These are phyloP conservation scores for Drosophila emarginata DNA, from an alignment of 2,888 invertebrate genomes.

Conservation along the genomic window DNA sequence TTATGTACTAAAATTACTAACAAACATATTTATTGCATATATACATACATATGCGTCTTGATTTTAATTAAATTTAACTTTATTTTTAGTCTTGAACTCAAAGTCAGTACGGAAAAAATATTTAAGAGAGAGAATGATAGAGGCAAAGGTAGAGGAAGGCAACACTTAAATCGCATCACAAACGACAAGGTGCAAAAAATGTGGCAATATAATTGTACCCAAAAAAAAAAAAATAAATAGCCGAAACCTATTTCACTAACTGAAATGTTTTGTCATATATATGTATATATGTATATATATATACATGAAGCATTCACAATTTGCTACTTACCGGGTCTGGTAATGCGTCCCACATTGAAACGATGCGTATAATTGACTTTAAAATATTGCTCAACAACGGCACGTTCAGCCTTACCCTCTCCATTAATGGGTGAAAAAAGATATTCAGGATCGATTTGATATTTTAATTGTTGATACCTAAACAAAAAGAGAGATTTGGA, in stretches of 20 bases:
- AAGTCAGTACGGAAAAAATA: conserved; percentile 27
- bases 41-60: too few relatives aligned
- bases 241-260: conserved; percentile 50
- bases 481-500: conserved; percentile 16
- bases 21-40: conserved; percentile 46
- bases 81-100: conserved; percentile 39
- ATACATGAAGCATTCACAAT: conserved; percentile 1
- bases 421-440: conserved; percentile 95
- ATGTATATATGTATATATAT: too few relatives aligned
- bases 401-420: conserved; percentile 91
- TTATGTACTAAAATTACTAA: not conserved
- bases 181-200: conserved; percentile 35
- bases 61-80: conserved; percentile 13
- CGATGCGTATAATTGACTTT: conserved; percentile 93
- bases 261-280: conserved; percentile 37
- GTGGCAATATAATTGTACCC: conserved; percentile 57
- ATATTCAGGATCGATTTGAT: conserved; percentile 97
- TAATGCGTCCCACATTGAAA: conserved; percentile 94
- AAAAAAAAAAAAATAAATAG: conserved; percentile 19
- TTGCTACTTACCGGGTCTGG: conserved; percentile 88
- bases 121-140: not conserved
- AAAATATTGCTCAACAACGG: conserved; percentile 91
- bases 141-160: not conserved
- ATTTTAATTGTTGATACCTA: conserved; percentile 90
- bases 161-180: not conserved